These are phyloP conservation scores for Nematolebias whitei DNA, from an alignment of 2,113 vertebrate species.

Conservation along the genomic window DNA sequence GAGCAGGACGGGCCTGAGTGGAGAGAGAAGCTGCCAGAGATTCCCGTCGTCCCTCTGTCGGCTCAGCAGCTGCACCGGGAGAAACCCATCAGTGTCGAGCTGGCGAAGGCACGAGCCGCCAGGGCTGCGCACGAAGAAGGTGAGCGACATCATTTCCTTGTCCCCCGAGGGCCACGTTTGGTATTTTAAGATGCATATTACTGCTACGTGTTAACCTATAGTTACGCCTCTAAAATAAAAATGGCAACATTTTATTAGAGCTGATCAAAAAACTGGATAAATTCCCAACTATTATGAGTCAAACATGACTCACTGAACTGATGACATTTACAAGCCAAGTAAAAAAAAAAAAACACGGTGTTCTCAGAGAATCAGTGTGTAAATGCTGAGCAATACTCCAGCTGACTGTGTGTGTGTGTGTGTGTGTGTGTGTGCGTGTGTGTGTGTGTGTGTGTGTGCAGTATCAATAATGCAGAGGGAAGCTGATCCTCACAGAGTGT, in stretches of 20 bases:
- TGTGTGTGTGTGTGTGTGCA: slow-evolving; percentile 23
- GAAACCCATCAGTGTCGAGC: slow-evolving; percentile 71
- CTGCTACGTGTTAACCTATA: too few species aligned
- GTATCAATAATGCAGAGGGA: slow-evolving; percentile 73
- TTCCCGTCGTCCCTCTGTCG: slow-evolving; percentile 87
- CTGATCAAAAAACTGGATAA: not conserved
- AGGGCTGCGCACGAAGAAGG: slow-evolving; percentile 74
- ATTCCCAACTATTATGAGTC: not conserved
- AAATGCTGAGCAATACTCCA: slow-evolving; percentile 24
- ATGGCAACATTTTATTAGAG: too few species aligned
- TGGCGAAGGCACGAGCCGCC: slow-evolving; percentile 68
- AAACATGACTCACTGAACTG: not conserved
- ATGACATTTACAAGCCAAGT: not conserved
- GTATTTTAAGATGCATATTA: too few species aligned
- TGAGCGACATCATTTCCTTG: slow-evolving; percentile 39
- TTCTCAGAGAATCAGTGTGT: slow-evolving; percentile 12
- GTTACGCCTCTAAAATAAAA: not conserved
- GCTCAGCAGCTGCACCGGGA: slow-evolving; percentile 79
- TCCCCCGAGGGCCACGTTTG: too few species aligned
- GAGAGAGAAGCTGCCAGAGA: slow-evolving; percentile 89
- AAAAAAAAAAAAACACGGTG: slow-evolving; percentile 2
- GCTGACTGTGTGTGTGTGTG: slow-evolving; percentile 24
- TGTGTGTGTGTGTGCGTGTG: slow-evolving; percentile 8
- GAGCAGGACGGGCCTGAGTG: slow-evolving; percentile 88
- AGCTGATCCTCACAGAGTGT: slow-evolving; percentile 55